phyloP scores from a whole-genome alignment of 2,797 vertebrate genomes.

The Siniperca undulata region DNA sequence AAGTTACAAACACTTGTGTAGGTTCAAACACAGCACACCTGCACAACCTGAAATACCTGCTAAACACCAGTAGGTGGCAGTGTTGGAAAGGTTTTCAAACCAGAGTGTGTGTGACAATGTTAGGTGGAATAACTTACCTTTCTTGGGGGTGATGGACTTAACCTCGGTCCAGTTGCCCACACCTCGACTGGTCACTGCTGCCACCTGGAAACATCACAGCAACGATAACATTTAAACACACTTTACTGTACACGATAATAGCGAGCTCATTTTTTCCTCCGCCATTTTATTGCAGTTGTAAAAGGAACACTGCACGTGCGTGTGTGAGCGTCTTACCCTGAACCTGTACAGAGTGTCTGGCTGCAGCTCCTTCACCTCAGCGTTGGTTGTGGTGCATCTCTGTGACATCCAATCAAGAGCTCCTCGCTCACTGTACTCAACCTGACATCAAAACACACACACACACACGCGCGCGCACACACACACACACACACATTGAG shows the following conservation, averaged over 20 bases:
- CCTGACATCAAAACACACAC: conserved; percentile 84
- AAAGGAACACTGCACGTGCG: not conserved
- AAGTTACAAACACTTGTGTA: not conserved
- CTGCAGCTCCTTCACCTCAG: conserved; percentile 86
- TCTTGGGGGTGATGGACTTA: conserved; percentile 91
- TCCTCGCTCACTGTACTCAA: conserved; percentile 89
- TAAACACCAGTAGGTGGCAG: conserved; percentile 54
- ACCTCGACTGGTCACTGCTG: conserved; percentile 94
- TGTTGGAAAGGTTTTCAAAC: not conserved
- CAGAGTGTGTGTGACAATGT: not conserved
- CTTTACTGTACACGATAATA: fast-evolving
- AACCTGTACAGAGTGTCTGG: conserved; percentile 88
- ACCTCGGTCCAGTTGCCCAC: conserved; percentile 94
- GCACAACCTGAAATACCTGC: not conserved
- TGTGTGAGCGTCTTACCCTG: conserved; percentile 85
- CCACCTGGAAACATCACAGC: conserved; percentile 85
- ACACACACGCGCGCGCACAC: conserved; percentile 27
- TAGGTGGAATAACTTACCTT: conserved; percentile 79
- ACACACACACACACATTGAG: not conserved
- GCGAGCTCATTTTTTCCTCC: no score
- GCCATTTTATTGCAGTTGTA: not conserved
- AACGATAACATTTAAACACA: not conserved
- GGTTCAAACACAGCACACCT: not conserved
- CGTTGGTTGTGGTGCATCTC: conserved; percentile 79
- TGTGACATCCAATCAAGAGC: conserved; percentile 91